phyloP scores from a whole-genome alignment of 2,888 invertebrate genomes.

The Acrocyrtus sp. region DNA sequence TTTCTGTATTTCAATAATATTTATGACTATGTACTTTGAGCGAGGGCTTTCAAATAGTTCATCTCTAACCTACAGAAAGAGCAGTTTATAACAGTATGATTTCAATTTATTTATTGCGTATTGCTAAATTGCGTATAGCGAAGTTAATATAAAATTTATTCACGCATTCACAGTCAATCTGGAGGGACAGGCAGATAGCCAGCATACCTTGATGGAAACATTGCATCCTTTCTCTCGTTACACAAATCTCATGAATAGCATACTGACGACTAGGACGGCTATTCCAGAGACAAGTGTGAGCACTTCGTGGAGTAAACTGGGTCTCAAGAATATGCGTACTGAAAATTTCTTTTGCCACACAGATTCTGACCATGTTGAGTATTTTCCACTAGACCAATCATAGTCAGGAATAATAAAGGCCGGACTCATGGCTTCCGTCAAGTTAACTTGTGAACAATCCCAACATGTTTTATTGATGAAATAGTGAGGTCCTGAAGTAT shows the following conservation, averaged over 20 bases:
- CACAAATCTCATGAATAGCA: constrained; percentile 67
- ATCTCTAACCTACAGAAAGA: not conserved
- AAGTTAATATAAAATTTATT: constrained; percentile 7
- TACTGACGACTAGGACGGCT: constrained; percentile 69
- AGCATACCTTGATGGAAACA: constrained; percentile 62
- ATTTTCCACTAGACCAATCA: constrained; percentile 78
- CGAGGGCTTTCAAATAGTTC: constrained; percentile 8
- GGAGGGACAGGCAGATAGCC: constrained; percentile 48
- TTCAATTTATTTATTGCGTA: not conserved
- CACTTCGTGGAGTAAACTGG: constrained; percentile 71
- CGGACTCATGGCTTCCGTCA: constrained; percentile 81
- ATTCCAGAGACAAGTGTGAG: constrained; percentile 71
- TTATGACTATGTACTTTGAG: too few species aligned
- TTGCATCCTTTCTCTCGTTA: constrained; percentile 59
- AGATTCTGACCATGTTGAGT: constrained; percentile 91
- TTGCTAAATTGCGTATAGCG: not conserved
- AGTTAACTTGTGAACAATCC: constrained; percentile 76
- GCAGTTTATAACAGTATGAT: not conserved
- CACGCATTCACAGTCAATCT: not conserved
- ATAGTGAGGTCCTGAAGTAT: constrained; percentile 65
- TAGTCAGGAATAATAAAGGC: constrained; percentile 82
- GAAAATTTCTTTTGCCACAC: constrained; percentile 81
- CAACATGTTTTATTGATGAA: constrained; percentile 74
- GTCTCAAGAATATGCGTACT: constrained; percentile 81
- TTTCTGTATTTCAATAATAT: too few species aligned